Evolutionary conservation across 2,113 vertebrate genomes (phyloP).

Genomic region (Megalops atlanticus): DNA sequence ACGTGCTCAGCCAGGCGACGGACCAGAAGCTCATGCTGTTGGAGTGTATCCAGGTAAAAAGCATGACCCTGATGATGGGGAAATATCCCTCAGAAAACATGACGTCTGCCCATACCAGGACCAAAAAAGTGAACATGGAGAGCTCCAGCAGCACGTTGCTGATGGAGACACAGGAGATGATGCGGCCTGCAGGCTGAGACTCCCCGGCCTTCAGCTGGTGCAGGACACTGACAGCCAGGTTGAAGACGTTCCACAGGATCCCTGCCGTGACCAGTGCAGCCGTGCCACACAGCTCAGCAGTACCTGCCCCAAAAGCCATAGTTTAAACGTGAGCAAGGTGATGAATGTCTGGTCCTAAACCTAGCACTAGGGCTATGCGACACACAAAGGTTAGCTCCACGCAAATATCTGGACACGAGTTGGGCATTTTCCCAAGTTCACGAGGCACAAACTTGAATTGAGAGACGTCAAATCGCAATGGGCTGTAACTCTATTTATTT

Average conservation of each 20-base stretch:
- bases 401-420: too few relatives aligned
- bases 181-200: conserved; percentile 20
- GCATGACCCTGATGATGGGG: background rate
- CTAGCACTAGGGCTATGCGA: too few relatives aligned
- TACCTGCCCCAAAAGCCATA: background rate
- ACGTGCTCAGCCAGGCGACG: conserved; percentile 43
- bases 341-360: too few relatives aligned
- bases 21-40: conserved; percentile 52
- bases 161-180: conserved; percentile 44
- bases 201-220: conserved; percentile 29
- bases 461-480: too few relatives aligned
- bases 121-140: conserved; percentile 26
- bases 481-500: too few relatives aligned
- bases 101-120: background rate
- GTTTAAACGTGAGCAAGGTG: too few relatives aligned
- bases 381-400: too few relatives aligned
- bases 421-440: too few relatives aligned
- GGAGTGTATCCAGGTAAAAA: conserved; percentile 37
- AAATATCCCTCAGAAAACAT: conserved; percentile 7
- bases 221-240: conserved; percentile 35
- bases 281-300: conserved; percentile 3
- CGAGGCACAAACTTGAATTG: too few relatives aligned
- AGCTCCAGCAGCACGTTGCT: conserved; percentile 43
- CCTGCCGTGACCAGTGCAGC: conserved; percentile 28
- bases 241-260: conserved; percentile 42